Percentiles rank a stretch among this genome's conserved stretches.
Evolutionary conservation across 2,113 vertebrate species (phyloP).

Genomic region (Bufo gargarizans): DNA sequence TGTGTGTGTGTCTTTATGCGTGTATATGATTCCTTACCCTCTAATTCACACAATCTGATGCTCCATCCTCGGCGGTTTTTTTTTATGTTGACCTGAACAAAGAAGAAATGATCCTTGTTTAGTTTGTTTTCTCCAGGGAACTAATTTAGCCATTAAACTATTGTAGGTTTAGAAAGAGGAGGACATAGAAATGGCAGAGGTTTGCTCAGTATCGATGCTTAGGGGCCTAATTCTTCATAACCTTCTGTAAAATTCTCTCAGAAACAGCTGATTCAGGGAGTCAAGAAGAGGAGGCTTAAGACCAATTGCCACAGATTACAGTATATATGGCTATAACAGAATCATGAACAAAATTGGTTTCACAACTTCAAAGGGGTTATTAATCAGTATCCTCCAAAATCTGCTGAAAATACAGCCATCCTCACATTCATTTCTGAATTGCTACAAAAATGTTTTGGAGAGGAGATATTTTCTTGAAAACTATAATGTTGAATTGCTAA

Average conservation of each 20-base stretch:
- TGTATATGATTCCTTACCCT: constrained; percentile 63
- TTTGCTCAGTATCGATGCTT: constrained; percentile 74
- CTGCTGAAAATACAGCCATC: not conserved
- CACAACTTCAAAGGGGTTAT: constrained; percentile 9
- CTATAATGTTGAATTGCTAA: not conserved
- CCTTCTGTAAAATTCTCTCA: constrained; percentile 67
- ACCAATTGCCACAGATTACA: constrained; percentile 55
- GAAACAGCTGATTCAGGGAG: constrained; percentile 69
- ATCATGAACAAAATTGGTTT: constrained; percentile 38
- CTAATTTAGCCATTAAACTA: constrained; percentile 81
- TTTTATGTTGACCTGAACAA: constrained; percentile 74
- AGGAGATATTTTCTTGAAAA: not conserved
- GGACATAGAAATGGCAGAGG: constrained; percentile 69
- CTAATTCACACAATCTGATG: constrained; percentile 65
- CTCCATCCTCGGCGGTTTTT: constrained; percentile 69
- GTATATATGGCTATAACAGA: constrained; percentile 33
- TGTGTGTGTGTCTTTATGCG: not conserved
- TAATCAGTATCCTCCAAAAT: constrained; percentile 21
- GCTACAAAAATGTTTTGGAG: not conserved
- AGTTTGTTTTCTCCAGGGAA: constrained; percentile 72
- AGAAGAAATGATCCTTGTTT: constrained; percentile 74
- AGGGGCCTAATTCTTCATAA: constrained; percentile 68
- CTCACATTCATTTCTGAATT: not conserved
- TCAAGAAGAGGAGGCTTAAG: constrained; percentile 51
- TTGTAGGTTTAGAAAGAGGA: constrained; percentile 74